Conservation (phyloP, 2,888 invertebrate species). For the Labia minor region DNA sequence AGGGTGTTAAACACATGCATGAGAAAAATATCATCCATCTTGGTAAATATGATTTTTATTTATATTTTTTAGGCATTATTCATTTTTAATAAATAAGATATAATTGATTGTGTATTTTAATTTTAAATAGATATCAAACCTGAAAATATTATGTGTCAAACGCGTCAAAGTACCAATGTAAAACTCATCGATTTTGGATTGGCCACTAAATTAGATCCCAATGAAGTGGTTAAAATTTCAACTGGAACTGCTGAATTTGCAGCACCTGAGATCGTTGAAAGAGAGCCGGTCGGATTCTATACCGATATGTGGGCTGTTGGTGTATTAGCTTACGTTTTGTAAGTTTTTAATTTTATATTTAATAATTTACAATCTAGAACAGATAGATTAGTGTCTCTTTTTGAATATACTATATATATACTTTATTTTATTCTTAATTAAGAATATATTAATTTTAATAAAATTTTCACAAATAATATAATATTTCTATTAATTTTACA, state of each 20-base stretch:
- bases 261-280: conserved; percentile 96
- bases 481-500: conserved; percentile 17
- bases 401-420: too few species aligned
- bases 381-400: too few species aligned
- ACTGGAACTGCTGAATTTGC: conserved; percentile 99
- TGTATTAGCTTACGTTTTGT: conserved; percentile 95
- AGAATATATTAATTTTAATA: too few species aligned
- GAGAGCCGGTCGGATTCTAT: conserved; percentile 98
- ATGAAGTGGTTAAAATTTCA: conserved; percentile 96
- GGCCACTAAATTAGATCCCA: conserved; percentile 94
- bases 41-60: too few species aligned
- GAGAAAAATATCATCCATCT: conserved; percentile 98
- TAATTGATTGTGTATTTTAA: conserved; percentile 20
- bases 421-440: too few species aligned
- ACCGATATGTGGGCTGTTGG: conserved; percentile 99
- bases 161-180: conserved; percentile 84
- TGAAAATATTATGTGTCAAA: conserved; percentile 99
- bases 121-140: conserved; percentile 71
- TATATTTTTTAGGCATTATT: too few species aligned
- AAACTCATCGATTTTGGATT: conserved; percentile 99
- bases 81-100: conserved; percentile 13
- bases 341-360: conserved; percentile 41
- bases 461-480: conserved; percentile 8
- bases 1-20: conserved; percentile 97
- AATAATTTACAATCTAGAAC: too few species aligned